Evolutionary conservation across 2,888 invertebrate species (phyloP), one percentile per base, ranked within the genome.

Genomic region (Noctua fimbriata): DNA sequence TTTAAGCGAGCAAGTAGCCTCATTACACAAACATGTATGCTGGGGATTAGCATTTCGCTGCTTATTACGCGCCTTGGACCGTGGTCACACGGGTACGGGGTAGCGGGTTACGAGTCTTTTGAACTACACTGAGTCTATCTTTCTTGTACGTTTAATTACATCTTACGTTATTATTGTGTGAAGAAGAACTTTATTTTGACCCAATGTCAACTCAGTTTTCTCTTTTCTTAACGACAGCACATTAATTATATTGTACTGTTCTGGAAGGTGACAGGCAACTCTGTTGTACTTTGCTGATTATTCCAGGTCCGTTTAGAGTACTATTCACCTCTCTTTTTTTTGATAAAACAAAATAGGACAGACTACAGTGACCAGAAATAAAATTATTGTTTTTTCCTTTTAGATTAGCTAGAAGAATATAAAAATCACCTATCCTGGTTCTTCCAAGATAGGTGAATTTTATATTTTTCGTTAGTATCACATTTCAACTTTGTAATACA

Each of bases 1-100:
- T 88, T 82, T 85, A 89, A 88, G 82, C 85, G 72, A 78, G 78
- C 85, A 85, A 89, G 88, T 83, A 87, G 83, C 72, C 87, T 89
- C 90, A 90, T 90, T 90, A 88, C 87, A 84, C 86, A 90, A 86
- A 90, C 89, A 90, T 90, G 83, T 89, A 90, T 89, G 87, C 89
- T 65, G 77, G 63, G 84, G 88, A 90, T 89, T 89, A 89, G 86
- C 90, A 89, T 89, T 90, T 78, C 79, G 86, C 88, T 88, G 89
- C 87, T 86, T 85, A 88, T 86, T 89, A 89, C 88, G 89, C 90
- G 83, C 65, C 67, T 52, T 55, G 75, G 47, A 82, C 73, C n/a
- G 36, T 36, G 76, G 83, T 87, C 74, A 18, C n/a, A 78, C 21
- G 18, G 75, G n/a, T 10, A 0, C 36, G 36, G 24, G 3, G 49